Evolutionary conservation across 2,113 vertebrate genomes (phyloP), one percentile per base, ranked within the genome.

Genomic region (Oxyura jamaicensis): DNA sequence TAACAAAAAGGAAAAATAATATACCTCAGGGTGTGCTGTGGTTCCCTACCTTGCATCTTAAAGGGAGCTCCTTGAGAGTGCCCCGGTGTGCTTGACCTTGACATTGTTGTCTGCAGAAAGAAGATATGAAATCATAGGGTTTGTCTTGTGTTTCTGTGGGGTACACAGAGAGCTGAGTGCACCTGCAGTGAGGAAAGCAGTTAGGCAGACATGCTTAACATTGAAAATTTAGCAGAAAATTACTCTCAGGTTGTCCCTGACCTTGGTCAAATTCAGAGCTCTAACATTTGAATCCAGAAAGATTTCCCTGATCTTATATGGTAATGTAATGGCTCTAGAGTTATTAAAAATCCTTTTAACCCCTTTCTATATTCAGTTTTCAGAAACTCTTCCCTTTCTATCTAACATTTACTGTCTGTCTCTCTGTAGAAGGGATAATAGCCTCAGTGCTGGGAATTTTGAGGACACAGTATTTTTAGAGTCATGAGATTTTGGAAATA

Each of bases 401-500:
- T 31, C 20, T 74, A 59, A 67, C 46, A 29, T 81, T 58, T 85
- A 41, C 22, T 59, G 16, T 4, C 52, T 93, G 33, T 78, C 55
- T 68, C 44, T 22, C 8, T 42, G 55, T 53, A 72, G 66, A 82
- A 86, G 13, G 39, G 36, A 55, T 82, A 68, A 63, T 91, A 84
- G 9, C 13, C 17, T 72, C 48, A 63, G 48, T 48, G n/a, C 42
- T 18, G 26, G 44, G 48, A 81, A 74, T 82, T 91, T 78, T 93
- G 42, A 77, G 80, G 84, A 85, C 48, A 50, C 36, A 15, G 31
- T 87, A 77, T 95, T 93, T 91, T 88, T 80, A 87, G 69, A 56
- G 39, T 68, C 50, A 39, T 68, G 25, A 86, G n/a, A 65, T 39
- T 85, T 62, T 42, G 62, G 71, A 85, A 77, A 73, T 77, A 50